A percentile compares a stretch with the other conserved stretches of the same genome.
phyloP scores from a whole-genome alignment of 2,113 vertebrate genomes.

The Paedocypris sp. region DNA sequence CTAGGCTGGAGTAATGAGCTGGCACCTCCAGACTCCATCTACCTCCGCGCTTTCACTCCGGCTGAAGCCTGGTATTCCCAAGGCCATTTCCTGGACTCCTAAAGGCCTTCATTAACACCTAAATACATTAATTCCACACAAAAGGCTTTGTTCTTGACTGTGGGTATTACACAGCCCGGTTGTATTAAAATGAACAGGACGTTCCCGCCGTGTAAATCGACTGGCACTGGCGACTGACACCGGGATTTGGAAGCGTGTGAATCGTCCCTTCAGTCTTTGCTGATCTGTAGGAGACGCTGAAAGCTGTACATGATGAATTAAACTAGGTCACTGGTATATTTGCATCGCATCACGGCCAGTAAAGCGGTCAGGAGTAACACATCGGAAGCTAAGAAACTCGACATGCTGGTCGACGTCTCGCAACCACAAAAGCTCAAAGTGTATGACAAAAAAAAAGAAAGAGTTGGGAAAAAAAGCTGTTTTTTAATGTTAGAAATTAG shows the following conservation, averaged over 20 bases:
- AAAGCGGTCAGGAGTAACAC: too few species aligned
- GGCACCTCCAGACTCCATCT: slow-evolving; percentile 4
- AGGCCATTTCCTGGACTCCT: not conserved
- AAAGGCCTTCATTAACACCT: not conserved
- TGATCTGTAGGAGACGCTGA: too few species aligned
- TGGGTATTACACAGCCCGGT: not conserved
- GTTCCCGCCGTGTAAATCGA: not conserved
- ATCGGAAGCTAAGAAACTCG: too few species aligned
- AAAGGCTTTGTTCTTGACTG: slow-evolving; percentile 1
- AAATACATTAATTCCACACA: not conserved
- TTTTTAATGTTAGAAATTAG: too few species aligned
- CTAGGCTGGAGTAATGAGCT: slow-evolving; percentile 13
- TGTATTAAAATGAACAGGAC: slow-evolving; percentile 1
- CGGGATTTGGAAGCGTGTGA: not conserved
- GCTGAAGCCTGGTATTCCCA: too few species aligned
- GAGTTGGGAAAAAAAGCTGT: too few species aligned
- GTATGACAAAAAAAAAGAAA: too few species aligned
- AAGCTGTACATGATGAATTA: too few species aligned
- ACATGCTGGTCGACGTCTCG: too few species aligned
- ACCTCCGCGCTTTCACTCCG: slow-evolving; percentile 2
- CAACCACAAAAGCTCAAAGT: too few species aligned
- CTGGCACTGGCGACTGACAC: not conserved
- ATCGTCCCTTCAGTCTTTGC: not conserved
- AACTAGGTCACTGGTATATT: too few species aligned
- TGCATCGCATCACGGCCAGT: too few species aligned